Conservation (phyloP, 2,113 vertebrate species). For the Panthera leo region DNA sequence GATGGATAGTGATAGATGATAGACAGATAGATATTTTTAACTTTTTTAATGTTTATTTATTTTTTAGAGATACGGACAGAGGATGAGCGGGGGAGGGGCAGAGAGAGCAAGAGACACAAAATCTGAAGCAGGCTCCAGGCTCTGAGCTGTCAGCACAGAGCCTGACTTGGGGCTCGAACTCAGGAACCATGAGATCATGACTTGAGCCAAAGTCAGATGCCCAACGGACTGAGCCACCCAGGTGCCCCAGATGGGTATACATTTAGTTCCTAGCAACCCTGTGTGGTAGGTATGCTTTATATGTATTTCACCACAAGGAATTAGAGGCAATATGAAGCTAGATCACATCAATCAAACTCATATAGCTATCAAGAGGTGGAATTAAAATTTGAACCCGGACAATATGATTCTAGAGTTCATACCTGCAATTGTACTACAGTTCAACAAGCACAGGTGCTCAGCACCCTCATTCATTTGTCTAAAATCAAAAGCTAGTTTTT, state of each 20-base stretch:
- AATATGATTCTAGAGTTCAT: not conserved
- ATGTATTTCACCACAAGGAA: not conserved
- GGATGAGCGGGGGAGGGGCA: too few relatives aligned
- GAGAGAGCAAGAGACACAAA: too few relatives aligned
- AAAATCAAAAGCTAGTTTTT: not conserved
- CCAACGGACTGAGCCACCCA: too few relatives aligned
- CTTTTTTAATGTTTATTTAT: too few relatives aligned
- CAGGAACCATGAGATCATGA: too few relatives aligned
- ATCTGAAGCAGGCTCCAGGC: too few relatives aligned
- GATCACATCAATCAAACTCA: not conserved
- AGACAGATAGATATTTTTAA: not conserved
- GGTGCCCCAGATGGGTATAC: not conserved
- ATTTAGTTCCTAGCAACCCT: not conserved
- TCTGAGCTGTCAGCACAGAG: too few relatives aligned
- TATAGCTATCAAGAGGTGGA: not conserved
- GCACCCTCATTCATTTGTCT: not conserved
- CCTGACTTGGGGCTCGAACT: too few relatives aligned
- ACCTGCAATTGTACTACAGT: not conserved
- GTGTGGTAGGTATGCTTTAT: not conserved
- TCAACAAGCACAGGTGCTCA: not conserved
- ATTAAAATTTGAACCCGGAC: not conserved
- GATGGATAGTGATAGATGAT: not conserved
- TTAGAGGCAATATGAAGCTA: not conserved
- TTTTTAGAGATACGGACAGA: too few relatives aligned
- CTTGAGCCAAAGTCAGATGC: too few relatives aligned